phyloP scores from a whole-genome alignment of 2,888 invertebrate genomes.

The Nebria brevicollis region DNA sequence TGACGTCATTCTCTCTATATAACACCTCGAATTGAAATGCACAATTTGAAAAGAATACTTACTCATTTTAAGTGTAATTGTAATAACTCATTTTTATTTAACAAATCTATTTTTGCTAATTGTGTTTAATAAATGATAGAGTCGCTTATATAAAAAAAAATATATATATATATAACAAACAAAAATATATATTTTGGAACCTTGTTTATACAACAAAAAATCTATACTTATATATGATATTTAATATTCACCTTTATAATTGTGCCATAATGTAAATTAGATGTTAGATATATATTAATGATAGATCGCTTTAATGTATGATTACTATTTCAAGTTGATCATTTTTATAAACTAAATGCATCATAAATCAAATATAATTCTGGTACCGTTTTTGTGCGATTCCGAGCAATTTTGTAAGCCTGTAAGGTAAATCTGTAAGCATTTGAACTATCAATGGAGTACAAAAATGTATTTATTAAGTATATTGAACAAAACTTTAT shows the following conservation, averaged over 20 bases:
- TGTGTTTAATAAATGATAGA: conserved; percentile 38
- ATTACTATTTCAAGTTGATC: not conserved
- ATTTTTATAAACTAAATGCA: no score
- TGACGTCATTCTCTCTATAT: not conserved
- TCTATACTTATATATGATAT: conserved; percentile 39
- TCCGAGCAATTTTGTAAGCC: no score
- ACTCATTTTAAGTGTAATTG: not conserved
- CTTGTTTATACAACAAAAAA: conserved; percentile 44
- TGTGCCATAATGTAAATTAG: conserved; percentile 42
- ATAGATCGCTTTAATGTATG: conserved; percentile 16
- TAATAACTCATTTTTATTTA: conserved; percentile 8
- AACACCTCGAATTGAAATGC: not conserved
- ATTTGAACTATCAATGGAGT: no score
- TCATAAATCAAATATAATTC: no score
- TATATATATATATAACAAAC: conserved; percentile 39
- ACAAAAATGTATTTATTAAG: no score
- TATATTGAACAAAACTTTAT: no score
- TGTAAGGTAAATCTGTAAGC: no score
- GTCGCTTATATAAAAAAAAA: conserved; percentile 31
- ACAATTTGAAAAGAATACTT: conserved; percentile 4
- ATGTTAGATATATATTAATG: conserved; percentile 10
- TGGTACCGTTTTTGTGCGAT: no score
- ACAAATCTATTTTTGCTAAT: conserved; percentile 46
- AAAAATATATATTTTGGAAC: conserved; percentile 46
- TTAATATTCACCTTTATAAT: conserved; percentile 46